These are phyloP conservation scores for Nomada ferruginata DNA, from an alignment of 2,888 invertebrate genomes.

Conservation along the genomic window DNA sequence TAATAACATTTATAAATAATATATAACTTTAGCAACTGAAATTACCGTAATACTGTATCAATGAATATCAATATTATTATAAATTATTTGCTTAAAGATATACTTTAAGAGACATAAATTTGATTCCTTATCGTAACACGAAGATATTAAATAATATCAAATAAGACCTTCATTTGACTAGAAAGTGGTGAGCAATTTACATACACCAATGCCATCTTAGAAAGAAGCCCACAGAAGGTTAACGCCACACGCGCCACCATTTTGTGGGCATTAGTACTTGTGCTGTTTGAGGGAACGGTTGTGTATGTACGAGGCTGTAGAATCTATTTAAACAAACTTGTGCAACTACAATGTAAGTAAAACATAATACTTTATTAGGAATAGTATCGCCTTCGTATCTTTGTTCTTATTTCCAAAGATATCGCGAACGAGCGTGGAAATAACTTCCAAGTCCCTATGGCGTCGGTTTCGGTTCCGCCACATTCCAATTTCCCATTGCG, in stretches of 20 bases:
- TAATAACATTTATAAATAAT: neutral
- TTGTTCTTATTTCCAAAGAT: conserved; percentile 1
- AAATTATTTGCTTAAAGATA: conserved; percentile 5
- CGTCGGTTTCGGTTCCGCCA: conserved; percentile 51
- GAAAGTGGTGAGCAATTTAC: conserved; percentile 37
- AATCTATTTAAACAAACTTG: conserved; percentile 12
- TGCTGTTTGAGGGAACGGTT: conserved; percentile 65
- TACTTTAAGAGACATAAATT: neutral
- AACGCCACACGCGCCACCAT: conserved; percentile 66
- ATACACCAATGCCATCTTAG: conserved; percentile 56
- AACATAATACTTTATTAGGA: conserved; percentile 18
- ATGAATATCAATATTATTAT: neutral
- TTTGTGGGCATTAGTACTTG: conserved; percentile 76
- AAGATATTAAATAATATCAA: neutral
- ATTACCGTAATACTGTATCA: neutral
- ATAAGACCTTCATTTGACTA: conserved; percentile 49
- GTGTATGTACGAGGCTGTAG: conserved; percentile 44
- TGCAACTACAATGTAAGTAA: conserved; percentile 49
- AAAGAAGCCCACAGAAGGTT: conserved; percentile 59
- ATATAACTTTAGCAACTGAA: neutral
- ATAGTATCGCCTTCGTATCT: neutral
- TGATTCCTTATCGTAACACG: neutral
- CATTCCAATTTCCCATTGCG: neutral
- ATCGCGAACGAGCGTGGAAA: neutral
- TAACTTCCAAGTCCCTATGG: conserved; percentile 40